Conservation (phyloP, 2,888 invertebrate species). For the Mesoligia furuncula region DNA sequence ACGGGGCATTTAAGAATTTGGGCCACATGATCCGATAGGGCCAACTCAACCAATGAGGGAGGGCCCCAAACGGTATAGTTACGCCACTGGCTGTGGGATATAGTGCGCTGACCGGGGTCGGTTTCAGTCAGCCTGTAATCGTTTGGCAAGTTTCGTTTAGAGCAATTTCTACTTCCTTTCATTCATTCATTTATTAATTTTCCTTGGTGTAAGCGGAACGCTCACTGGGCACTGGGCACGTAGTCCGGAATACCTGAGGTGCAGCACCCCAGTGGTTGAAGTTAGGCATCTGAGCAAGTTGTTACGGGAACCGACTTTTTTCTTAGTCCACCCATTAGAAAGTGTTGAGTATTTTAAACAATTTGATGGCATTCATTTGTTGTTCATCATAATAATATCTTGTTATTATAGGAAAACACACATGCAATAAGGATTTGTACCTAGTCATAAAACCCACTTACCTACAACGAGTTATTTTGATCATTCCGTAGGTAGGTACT, state of each 20-base stretch:
- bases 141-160: no score
- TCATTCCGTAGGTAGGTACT: conserved; percentile 2
- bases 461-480: neutral
- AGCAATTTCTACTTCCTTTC: neutral
- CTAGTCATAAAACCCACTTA: no score
- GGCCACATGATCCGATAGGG: no score
- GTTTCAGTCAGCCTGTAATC: no score
- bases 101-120: no score
- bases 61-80: no score
- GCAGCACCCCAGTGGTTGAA: neutral
- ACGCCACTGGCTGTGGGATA: no score
- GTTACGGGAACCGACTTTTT: neutral
- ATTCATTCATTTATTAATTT: no score
- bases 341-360: neutral
- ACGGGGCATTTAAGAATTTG: no score
- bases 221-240: neutral
- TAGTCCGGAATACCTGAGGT: neutral
- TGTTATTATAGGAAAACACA: neutral
- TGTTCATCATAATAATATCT: neutral
- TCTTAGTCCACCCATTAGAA: neutral
- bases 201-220: neutral
- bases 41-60: no score
- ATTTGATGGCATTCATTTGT: neutral
- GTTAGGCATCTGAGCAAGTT: neutral
- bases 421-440: neutral